Evolutionary conservation across 2,888 invertebrate species (phyloP).

Genomic region (Pachliopta kotzebuea): DNA sequence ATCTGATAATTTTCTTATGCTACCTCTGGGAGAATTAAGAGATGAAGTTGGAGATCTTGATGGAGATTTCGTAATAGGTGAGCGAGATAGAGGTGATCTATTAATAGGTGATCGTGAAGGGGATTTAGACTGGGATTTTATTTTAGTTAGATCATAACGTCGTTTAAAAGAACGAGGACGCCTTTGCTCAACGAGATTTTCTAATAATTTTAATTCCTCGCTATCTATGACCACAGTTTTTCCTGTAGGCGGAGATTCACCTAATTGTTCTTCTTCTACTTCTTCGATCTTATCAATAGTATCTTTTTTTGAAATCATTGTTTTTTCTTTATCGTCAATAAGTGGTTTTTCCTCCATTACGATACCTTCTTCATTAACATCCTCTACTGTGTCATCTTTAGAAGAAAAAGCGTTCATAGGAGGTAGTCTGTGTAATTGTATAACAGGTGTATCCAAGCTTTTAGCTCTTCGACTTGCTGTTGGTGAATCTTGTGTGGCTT

Average conservation of each 20-base stretch:
- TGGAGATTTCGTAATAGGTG: slow-evolving; percentile 74
- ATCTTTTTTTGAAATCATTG: slow-evolving; percentile 49
- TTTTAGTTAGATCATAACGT: slow-evolving; percentile 66
- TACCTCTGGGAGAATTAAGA: slow-evolving; percentile 74
- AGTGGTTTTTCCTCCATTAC: slow-evolving; percentile 82
- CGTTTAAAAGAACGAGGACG: slow-evolving; percentile 75
- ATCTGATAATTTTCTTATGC: slow-evolving; percentile 74
- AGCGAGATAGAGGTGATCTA: slow-evolving; percentile 70
- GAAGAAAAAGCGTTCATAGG: slow-evolving; percentile 93
- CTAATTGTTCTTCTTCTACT: slow-evolving; percentile 74
- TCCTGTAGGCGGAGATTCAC: slow-evolving; percentile 57
- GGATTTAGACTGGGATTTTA: slow-evolving; percentile 62
- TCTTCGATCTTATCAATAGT: slow-evolving; percentile 72
- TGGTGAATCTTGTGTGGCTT: slow-evolving; percentile 87
- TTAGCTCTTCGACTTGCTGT: slow-evolving; percentile 88
- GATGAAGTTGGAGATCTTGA: slow-evolving; percentile 77
- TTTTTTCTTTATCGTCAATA: slow-evolving; percentile 61
- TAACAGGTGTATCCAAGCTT: slow-evolving; percentile 91
- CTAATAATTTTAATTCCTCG: slow-evolving; percentile 79
- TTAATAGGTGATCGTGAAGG: slow-evolving; percentile 72
- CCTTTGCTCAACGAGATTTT: slow-evolving; percentile 75
- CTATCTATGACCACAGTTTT: slow-evolving; percentile 77
- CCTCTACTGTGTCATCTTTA: slow-evolving; percentile 92
- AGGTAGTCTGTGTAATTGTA: slow-evolving; percentile 88
- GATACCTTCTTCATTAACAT: slow-evolving; percentile 84